Conservation (phyloP, 2,113 vertebrate species). For the Chlamydotis undulata region DNA sequence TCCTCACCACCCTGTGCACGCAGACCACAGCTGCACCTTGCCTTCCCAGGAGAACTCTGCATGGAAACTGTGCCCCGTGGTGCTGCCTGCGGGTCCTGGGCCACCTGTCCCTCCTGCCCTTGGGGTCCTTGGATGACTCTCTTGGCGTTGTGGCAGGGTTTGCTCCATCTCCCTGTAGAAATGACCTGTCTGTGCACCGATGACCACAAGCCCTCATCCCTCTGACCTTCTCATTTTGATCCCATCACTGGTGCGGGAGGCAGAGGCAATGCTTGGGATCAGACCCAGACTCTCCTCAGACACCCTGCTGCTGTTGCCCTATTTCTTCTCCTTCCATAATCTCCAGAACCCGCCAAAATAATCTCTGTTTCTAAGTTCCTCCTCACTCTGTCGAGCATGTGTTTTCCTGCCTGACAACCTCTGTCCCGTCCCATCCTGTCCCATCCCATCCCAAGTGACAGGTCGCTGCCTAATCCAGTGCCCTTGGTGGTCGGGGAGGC, state of each 20-base stretch:
- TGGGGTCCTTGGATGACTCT: not conserved
- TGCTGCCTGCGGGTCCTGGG: not conserved
- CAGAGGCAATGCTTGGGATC: not conserved
- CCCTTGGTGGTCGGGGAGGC: not conserved
- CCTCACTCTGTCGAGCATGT: fast-evolving
- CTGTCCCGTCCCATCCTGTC: not conserved
- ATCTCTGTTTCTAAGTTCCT: not conserved
- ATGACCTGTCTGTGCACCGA: not conserved
- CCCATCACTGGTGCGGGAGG: not conserved
- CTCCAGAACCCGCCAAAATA: not conserved
- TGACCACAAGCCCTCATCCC: not conserved
- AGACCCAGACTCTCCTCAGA: not conserved
- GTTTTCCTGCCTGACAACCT: not conserved
- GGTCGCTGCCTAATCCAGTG: not conserved
- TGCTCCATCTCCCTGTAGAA: not conserved
- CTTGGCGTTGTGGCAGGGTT: not conserved
- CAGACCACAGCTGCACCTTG: fast-evolving
- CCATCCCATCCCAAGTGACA: not conserved
- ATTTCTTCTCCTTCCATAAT: not conserved
- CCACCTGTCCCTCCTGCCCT: not conserved
- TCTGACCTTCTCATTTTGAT: too few species aligned
- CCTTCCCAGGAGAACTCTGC: not conserved
- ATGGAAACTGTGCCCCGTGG: fast-evolving
- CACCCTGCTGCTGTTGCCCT: not conserved
- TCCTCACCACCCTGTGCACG: not conserved